Evolutionary conservation across 2,113 vertebrate genomes (phyloP).

Genomic region (Cnemophilus loriae): DNA sequence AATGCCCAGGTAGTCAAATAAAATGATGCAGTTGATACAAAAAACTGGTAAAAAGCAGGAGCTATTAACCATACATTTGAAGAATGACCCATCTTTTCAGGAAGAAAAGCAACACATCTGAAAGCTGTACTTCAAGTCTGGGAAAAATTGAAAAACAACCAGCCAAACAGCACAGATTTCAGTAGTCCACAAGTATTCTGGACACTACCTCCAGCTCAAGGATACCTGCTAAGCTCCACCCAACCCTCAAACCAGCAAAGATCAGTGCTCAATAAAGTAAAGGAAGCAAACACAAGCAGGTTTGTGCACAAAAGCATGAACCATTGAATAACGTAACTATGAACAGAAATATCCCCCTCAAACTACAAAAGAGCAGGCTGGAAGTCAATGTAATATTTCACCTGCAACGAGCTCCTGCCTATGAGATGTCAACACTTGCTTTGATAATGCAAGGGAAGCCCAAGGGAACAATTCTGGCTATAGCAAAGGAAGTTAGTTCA

Average conservation of each 20-base stretch:
- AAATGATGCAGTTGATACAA: background rate
- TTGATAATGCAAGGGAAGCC: background rate
- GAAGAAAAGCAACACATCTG: background rate
- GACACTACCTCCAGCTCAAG: background rate
- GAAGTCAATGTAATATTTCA: background rate
- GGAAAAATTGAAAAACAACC: background rate
- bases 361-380: background rate
- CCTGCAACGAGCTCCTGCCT: background rate
- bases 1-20: background rate
- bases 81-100: background rate
- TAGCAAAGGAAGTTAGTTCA: background rate
- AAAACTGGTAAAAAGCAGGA: background rate
- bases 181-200: background rate
- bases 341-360: background rate
- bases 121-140: background rate
- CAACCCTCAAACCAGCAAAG: background rate
- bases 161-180: background rate
- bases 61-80: background rate
- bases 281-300: background rate
- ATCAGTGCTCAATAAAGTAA: background rate
- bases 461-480: background rate
- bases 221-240: background rate
- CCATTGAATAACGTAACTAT: background rate
- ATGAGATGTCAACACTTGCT: background rate
- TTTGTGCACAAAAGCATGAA: background rate